Percentiles rank a stretch among this genome's conserved stretches.
Conservation (phyloP, 2,888 invertebrate species). For the Steromphala cineraria region DNA sequence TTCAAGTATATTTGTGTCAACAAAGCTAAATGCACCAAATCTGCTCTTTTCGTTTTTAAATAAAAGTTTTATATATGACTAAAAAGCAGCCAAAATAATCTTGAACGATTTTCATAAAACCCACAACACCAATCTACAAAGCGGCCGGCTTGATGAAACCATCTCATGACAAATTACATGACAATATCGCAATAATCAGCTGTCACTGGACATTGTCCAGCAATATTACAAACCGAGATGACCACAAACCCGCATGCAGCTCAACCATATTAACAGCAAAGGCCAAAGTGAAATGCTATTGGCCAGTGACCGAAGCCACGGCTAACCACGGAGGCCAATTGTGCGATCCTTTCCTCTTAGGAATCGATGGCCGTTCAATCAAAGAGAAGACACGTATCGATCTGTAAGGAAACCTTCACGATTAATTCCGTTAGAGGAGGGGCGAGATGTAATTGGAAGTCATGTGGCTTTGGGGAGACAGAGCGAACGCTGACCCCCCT, state of each 20-base stretch:
- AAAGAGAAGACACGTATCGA: not conserved
- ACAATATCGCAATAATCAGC: not conserved
- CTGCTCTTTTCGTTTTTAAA: too few relatives aligned
- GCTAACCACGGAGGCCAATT: not conserved
- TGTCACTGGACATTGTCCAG: not conserved
- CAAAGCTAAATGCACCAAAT: too few relatives aligned
- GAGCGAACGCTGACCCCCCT: slow-evolving; percentile 5
- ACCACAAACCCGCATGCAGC: not conserved
- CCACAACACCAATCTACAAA: too few relatives aligned
- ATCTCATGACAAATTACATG: not conserved
- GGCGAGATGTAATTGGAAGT: slow-evolving; percentile 11
- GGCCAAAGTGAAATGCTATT: not conserved
- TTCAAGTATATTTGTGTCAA: too few relatives aligned
- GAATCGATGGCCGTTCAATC: not conserved
- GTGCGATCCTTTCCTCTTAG: not conserved
- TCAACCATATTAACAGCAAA: not conserved
- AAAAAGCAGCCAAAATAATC: too few relatives aligned
- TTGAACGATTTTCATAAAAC: too few relatives aligned
- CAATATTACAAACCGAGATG: not conserved
- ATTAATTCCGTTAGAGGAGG: slow-evolving; percentile 7
- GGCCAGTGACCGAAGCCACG: not conserved
- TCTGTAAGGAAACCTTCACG: not conserved
- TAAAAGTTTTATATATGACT: too few relatives aligned
- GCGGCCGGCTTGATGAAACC: too few relatives aligned
- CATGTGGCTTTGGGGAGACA: slow-evolving; percentile 6